Evolutionary conservation across 2,797 vertebrate species (phyloP).

Genomic region (Streptopelia turtur): DNA sequence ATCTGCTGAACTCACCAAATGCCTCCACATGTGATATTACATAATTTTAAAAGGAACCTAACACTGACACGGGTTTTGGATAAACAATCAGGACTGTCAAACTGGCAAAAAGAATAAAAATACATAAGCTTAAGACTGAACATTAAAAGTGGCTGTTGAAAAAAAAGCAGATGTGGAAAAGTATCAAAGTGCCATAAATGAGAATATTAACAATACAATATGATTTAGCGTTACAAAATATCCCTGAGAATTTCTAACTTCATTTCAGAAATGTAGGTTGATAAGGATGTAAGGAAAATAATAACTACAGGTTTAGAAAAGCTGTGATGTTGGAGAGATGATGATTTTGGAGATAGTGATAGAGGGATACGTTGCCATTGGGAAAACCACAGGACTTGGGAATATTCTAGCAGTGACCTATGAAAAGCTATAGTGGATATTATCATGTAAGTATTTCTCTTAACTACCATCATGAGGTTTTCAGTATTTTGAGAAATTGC

Average conservation of each 20-base stretch:
- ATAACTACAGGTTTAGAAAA: neutral
- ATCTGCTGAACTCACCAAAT: neutral
- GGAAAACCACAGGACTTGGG: neutral
- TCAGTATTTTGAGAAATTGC: neutral
- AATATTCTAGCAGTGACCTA: neutral
- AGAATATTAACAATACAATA: neutral
- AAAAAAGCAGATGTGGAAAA: too few relatives aligned
- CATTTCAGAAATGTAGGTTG: neutral
- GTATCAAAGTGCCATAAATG: neutral
- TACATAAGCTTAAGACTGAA: neutral
- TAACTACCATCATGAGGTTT: neutral
- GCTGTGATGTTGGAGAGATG: too few relatives aligned
- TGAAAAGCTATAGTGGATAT: neutral
- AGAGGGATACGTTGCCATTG: neutral
- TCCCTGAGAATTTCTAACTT: neutral
- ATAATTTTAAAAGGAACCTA: neutral
- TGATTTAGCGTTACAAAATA: neutral
- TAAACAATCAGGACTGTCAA: neutral
- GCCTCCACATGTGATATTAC: neutral
- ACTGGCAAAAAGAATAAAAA: neutral
- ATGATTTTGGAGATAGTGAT: too few relatives aligned
- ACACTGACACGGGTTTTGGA: neutral
- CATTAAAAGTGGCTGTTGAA: neutral
- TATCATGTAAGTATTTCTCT: neutral
- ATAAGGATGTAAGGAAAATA: neutral